Conservation (phyloP, 1,140 invertebrate genomes). For the Heliconius hermathena region DNA sequence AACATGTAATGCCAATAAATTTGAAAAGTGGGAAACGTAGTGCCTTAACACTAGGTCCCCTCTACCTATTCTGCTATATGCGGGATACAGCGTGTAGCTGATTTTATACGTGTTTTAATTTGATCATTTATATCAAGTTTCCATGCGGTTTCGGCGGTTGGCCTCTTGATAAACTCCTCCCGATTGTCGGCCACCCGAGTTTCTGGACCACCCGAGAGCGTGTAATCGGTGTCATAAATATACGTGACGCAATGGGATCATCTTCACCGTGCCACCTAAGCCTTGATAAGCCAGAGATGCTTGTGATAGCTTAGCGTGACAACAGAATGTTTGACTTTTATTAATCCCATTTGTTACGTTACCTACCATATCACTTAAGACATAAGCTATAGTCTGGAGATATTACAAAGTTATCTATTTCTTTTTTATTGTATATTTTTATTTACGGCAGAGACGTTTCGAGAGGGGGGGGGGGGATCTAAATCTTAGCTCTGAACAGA, state of each 20-base stretch:
- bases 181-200: constrained; percentile 61
- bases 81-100: no score
- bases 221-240: constrained; percentile 73
- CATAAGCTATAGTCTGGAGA: constrained; percentile 2
- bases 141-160: constrained; percentile 63
- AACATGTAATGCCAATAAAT: no score
- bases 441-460: not conserved
- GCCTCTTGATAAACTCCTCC: constrained; percentile 64
- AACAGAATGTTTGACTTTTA: constrained; percentile 47
- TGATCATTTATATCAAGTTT: constrained; percentile 50
- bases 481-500: no score
- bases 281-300: constrained; percentile 62
- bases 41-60: no score
- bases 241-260: constrained; percentile 70
- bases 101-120: constrained; percentile 44
- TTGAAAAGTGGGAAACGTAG: no score
- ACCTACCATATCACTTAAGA: constrained; percentile 2
- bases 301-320: constrained; percentile 46
- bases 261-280: constrained; percentile 55
- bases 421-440: not conserved
- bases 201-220: constrained; percentile 63
- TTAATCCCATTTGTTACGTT: constrained; percentile 38
- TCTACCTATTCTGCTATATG: no score
- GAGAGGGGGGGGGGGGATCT: no score
- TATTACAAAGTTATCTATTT: not conserved